These are phyloP conservation scores for Sympetrum striolatum DNA, from an alignment of 2,888 invertebrate genomes.

Conservation along the genomic window DNA sequence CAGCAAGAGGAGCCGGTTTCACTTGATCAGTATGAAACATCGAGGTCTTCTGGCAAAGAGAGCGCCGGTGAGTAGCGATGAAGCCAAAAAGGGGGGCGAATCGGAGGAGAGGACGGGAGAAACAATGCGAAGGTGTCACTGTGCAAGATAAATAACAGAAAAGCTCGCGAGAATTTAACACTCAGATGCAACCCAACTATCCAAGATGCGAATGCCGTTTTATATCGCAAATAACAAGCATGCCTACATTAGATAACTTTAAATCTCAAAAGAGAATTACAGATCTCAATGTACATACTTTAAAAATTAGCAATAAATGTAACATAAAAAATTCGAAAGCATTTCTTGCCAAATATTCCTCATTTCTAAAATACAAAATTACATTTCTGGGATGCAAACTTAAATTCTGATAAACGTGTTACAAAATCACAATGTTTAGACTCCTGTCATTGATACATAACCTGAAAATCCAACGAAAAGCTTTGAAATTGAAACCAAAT, in stretches of 20 bases:
- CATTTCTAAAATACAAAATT: too few relatives aligned
- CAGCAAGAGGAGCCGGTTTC: constrained; percentile 1
- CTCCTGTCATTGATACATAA: too few relatives aligned
- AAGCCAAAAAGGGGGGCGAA: background rate
- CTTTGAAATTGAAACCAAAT: too few relatives aligned
- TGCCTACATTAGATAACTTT: background rate
- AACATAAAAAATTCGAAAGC: too few relatives aligned
- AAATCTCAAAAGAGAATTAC: too few relatives aligned
- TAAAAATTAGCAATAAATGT: too few relatives aligned
- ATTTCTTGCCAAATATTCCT: too few relatives aligned
- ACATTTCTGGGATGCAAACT: too few relatives aligned
- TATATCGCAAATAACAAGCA: background rate
- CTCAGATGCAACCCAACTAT: background rate
- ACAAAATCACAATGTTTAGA: too few relatives aligned
- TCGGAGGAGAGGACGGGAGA: background rate
- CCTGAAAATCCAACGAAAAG: too few relatives aligned
- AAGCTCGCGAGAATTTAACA: background rate
- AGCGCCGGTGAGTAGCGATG: background rate
- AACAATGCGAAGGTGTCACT: constrained; percentile 34
- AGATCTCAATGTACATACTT: too few relatives aligned
- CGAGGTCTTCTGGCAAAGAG: constrained; percentile 33
- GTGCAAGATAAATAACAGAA: background rate
- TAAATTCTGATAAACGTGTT: too few relatives aligned
- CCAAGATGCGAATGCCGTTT: constrained; percentile 11
- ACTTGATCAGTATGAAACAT: constrained; percentile 29